Evolutionary conservation across 2,113 vertebrate genomes (phyloP), one percentile per base, ranked within the genome.

Genomic region (Tenrec ecaudatus): DNA sequence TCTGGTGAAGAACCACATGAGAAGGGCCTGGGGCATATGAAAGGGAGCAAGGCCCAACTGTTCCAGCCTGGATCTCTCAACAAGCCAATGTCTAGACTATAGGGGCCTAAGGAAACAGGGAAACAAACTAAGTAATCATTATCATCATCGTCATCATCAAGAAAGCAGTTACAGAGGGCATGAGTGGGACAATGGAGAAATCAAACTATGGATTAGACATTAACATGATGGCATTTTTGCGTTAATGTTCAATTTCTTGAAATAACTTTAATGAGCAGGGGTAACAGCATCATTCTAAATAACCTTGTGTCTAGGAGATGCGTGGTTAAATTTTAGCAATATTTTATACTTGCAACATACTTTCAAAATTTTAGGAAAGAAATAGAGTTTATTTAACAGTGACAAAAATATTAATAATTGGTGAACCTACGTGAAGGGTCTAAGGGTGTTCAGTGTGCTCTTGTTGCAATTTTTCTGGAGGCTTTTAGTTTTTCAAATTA

Each of bases 341-440:
- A 29, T 71, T 8, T 43, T 8, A 64, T 71, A 16, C 53, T 23
- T 40, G 87, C 4, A 88, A 78, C 11, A 57, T 71, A 69, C n/a
- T 92, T 89, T 73, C 19, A 81, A 68, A 82, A 23, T 90, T 60
- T 85, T 62, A 82, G 40, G 62, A 23, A 75, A 60, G 89, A 91
- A 68, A 47, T 11, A 71, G 3, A 75, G 47, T 53, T 53, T 0
- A 79, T 29, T 19, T 19, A 62, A 79, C 58, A 73, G 29, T 14
- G 38, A 27, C 36, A 75, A 86, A 91, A 89, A 38, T 73, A 86
- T 69, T 82, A 86, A 89, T 15, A 91, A 82, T 31, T 53, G 29
- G 43, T 58, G 64, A 89, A 47, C 68, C n/a, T 15, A 82, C 62
- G 22, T 60, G 33, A 76, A 43, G 1, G 29, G 17, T 79, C 73